Conservation (phyloP, 2,888 invertebrate species). For the Eudemis profundana region DNA sequence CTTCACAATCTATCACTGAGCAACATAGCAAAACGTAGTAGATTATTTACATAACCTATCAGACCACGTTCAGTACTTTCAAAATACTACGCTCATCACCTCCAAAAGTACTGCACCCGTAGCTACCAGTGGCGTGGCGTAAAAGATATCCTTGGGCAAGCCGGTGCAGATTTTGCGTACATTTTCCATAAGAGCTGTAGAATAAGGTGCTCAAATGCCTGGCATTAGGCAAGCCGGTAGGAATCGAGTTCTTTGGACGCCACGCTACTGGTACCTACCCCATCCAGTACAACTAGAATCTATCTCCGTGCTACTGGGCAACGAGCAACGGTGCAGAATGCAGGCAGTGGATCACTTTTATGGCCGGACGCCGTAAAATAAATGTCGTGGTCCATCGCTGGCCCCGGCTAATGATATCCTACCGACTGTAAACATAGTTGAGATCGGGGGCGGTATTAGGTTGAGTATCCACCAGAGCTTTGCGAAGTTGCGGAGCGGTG, state of each 20-base stretch:
- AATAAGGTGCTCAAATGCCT: too few species aligned
- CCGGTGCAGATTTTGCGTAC: too few species aligned
- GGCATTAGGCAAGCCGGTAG: too few species aligned
- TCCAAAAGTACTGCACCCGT: not conserved
- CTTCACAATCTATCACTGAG: too few species aligned
- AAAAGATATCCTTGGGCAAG: too few species aligned
- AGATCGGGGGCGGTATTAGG: slow-evolving; percentile 46
- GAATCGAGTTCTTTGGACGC: too few species aligned
- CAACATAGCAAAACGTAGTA: not conserved
- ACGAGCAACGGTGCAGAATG: slow-evolving; percentile 78
- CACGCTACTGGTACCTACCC: too few species aligned
- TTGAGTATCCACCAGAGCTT: too few species aligned
- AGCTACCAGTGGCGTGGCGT: too few species aligned
- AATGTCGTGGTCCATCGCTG: slow-evolving; percentile 83
- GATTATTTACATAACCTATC: not conserved
- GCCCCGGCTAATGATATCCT: slow-evolving; percentile 79
- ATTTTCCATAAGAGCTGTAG: too few species aligned
- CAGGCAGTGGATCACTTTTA: slow-evolving; percentile 85
- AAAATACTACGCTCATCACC: not conserved
- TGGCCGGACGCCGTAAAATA: slow-evolving; percentile 85
- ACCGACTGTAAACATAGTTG: slow-evolving; percentile 60
- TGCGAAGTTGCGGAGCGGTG: too few species aligned
- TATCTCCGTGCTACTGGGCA: slow-evolving; percentile 50
- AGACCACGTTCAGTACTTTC: not conserved
- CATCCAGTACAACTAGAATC: slow-evolving; percentile 53